Evolutionary conservation across 2,888 invertebrate species (phyloP).

Genomic region (Stenodera caucasica): DNA sequence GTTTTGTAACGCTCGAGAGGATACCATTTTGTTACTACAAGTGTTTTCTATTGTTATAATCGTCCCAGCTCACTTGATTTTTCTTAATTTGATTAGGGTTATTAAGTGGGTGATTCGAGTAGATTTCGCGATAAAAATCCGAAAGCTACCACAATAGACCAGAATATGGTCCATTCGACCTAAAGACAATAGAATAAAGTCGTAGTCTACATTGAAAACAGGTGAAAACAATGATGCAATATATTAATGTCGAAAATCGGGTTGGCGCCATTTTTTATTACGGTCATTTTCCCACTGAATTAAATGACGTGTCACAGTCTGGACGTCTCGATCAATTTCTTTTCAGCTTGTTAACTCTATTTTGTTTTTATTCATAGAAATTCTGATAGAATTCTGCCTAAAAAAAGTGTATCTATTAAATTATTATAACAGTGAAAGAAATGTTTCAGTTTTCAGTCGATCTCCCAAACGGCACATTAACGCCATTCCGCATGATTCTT

Average conservation of each 20-base stretch:
- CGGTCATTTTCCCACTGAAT: not conserved
- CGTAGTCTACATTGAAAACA: not conserved
- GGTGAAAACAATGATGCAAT: not conserved
- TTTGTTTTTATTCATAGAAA: not conserved
- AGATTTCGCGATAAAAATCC: too few relatives aligned
- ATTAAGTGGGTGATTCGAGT: too few relatives aligned
- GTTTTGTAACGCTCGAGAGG: not conserved
- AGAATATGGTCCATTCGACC: not conserved
- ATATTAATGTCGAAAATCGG: not conserved
- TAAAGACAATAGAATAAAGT: not conserved
- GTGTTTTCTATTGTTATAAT: too few relatives aligned
- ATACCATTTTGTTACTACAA: not conserved
- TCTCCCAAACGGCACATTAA: not conserved
- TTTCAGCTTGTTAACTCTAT: not conserved
- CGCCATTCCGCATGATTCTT: not conserved
- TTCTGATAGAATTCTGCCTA: too few relatives aligned
- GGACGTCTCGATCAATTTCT: not conserved
- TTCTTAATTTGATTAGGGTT: too few relatives aligned
- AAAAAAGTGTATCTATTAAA: too few relatives aligned
- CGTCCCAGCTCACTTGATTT: too few relatives aligned
- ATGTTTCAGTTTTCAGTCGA: not conserved
- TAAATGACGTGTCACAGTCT: not conserved
- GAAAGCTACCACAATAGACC: not conserved
- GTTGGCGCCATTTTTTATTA: not conserved
- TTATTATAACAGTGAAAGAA: not conserved